A percentile compares a stretch with the other conserved stretches of the same genome.
Evolutionary conservation across 2,888 invertebrate species (phyloP).

Genomic region (Noctua janthina): DNA sequence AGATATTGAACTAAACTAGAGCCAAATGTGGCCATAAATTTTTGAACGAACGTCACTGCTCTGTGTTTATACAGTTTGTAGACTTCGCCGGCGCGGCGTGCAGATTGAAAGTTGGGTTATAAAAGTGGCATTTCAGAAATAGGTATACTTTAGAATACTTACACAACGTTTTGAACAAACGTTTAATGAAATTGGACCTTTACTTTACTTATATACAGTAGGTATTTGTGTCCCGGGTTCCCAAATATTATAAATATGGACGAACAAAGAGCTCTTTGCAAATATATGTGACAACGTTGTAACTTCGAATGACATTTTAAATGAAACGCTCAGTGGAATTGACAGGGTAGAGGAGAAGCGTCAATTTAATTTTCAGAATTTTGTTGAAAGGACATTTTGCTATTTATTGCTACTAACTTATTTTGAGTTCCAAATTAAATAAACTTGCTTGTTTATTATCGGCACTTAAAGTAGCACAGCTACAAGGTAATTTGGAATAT

Average conservation of each 20-base stretch:
- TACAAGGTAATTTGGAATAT: background rate
- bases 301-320: conserved; percentile 70
- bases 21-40: conserved; percentile 80
- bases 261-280: conserved; percentile 63
- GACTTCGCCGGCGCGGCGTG: conserved; percentile 31
- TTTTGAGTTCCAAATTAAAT: conserved; percentile 21
- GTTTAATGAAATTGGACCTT: conserved; percentile 32
- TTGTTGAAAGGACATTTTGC: conserved; percentile 51
- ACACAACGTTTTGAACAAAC: conserved; percentile 12
- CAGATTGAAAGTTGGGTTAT: conserved; percentile 43
- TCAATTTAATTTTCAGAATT: conserved; percentile 67
- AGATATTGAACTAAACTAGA: conserved; percentile 70
- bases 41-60: conserved; percentile 56
- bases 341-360: conserved; percentile 64
- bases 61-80: conserved; percentile 55
- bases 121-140: conserved; percentile 34
- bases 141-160: conserved; percentile 15
- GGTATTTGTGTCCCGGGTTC: conserved; percentile 13
- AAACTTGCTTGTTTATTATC: background rate
- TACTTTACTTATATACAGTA: background rate
- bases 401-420: conserved; percentile 15
- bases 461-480: conserved; percentile 1
- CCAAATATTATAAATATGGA: conserved; percentile 24
- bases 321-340: conserved; percentile 70
- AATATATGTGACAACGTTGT: conserved; percentile 63